phyloP scores from a whole-genome alignment of 2,113 vertebrate species.

The Corythornis cristatus region DNA sequence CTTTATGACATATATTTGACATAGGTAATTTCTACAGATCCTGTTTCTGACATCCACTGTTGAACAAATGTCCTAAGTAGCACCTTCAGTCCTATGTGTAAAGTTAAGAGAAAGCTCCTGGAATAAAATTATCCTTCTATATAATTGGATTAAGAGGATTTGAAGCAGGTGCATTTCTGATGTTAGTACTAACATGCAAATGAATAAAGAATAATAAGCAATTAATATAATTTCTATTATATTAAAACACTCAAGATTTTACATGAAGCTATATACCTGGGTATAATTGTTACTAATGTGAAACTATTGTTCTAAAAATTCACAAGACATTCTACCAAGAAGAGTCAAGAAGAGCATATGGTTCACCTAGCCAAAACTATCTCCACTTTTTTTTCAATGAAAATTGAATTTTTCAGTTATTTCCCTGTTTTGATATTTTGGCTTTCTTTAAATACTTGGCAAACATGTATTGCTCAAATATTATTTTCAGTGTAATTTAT shows the following conservation, averaged over 20 bases:
- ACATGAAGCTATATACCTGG: not conserved
- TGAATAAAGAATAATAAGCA: not conserved
- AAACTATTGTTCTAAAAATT: not conserved
- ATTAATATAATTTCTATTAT: not conserved
- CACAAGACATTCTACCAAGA: not conserved
- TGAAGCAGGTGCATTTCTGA: not conserved
- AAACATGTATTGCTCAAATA: too few species aligned
- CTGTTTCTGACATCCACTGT: not conserved
- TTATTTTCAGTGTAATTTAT: too few species aligned
- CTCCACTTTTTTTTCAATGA: not conserved
- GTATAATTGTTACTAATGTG: not conserved
- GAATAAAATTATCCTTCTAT: not conserved
- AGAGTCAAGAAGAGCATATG: not conserved
- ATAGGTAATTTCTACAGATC: not conserved
- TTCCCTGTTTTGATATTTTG: too few species aligned
- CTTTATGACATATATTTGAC: not conserved
- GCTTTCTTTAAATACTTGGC: too few species aligned
- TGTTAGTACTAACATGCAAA: not conserved
- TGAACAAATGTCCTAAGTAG: not conserved
- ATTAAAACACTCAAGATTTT: not conserved
- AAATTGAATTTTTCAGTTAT: not conserved
- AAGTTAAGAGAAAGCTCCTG: not conserved
- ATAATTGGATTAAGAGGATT: not conserved
- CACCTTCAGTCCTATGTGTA: not conserved
- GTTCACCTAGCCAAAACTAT: not conserved